These are phyloP conservation scores for Sinocyclocheilus anshuiensis DNA, from an alignment of 2,113 vertebrate genomes.

Conservation along the genomic window DNA sequence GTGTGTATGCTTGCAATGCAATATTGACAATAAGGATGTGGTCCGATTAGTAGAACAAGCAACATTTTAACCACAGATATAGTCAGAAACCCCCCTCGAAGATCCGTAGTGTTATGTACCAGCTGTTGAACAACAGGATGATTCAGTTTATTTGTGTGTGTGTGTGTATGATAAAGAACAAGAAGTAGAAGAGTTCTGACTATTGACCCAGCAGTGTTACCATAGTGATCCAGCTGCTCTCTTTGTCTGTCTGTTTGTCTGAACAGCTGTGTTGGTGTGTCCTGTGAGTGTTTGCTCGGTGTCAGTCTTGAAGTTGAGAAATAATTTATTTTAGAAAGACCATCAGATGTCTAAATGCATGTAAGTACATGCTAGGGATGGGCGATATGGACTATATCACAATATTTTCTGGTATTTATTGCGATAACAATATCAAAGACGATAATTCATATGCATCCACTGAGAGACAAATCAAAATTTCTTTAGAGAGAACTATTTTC, in stretches of 20 bases:
- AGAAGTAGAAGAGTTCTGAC: not conserved
- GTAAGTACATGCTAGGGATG: no score
- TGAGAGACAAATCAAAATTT: no score
- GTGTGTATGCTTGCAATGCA: not conserved
- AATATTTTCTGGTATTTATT: no score
- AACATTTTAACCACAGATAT: not conserved
- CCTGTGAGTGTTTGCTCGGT: not conserved
- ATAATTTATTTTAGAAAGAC: not conserved
- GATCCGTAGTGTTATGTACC: not conserved
- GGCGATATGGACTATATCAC: no score
- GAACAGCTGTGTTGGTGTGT: not conserved
- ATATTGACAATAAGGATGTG: not conserved
- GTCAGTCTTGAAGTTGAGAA: not conserved
- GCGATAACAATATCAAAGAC: no score
- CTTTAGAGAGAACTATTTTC: no score
- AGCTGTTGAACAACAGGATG: not conserved
- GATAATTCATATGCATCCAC: no score
- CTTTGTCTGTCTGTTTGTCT: not conserved
- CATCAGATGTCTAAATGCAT: no score
- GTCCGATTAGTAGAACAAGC: not conserved
- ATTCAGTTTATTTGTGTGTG: not conserved
- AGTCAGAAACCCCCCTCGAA: not conserved
- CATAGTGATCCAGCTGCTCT: constrained; percentile 42
- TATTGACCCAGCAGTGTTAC: constrained; percentile 47
- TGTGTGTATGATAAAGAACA: not conserved